These are phyloP conservation scores for Lydus trimaculatus DNA, from an alignment of 2,888 invertebrate species.

Conservation along the genomic window DNA sequence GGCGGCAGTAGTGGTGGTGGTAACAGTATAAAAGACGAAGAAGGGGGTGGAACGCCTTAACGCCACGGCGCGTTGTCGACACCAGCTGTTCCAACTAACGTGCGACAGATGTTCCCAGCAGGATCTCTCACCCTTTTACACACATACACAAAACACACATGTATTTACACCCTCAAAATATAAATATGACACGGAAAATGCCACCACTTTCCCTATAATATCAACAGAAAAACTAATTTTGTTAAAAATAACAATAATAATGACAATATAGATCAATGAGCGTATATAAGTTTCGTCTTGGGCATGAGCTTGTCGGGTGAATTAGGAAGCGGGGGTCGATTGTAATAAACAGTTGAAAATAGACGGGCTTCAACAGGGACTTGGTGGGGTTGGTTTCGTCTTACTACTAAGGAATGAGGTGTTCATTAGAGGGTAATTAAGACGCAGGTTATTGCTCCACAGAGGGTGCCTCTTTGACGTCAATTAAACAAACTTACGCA, in stretches of 20 bases:
- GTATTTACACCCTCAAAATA: slow-evolving; percentile 19
- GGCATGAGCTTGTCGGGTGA: slow-evolving; percentile 19
- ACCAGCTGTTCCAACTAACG: slow-evolving; percentile 45
- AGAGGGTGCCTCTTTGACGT: slow-evolving; percentile 49
- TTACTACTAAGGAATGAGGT: slow-evolving; percentile 41
- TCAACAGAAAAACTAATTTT: neutral
- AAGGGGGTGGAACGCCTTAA: slow-evolving; percentile 47
- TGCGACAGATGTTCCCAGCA: slow-evolving; percentile 46
- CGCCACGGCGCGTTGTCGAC: slow-evolving; percentile 50
- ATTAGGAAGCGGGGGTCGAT: slow-evolving; percentile 24
- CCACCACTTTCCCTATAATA: slow-evolving; percentile 59
- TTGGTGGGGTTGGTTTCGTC: neutral
- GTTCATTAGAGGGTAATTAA: slow-evolving; percentile 55
- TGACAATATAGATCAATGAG: slow-evolving; percentile 27
- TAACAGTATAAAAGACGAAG: slow-evolving; percentile 33
- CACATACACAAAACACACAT: neutral
- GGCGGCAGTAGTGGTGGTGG: slow-evolving; percentile 33
- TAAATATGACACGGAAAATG: slow-evolving; percentile 24
- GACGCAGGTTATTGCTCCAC: slow-evolving; percentile 52
- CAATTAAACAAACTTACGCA: slow-evolving; percentile 50
- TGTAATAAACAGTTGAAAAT: slow-evolving; percentile 8
- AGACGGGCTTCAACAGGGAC: neutral
- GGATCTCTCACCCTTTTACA: slow-evolving; percentile 19
- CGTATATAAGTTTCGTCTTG: slow-evolving; percentile 20
- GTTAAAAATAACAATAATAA: slow-evolving; percentile 14